phyloP scores from a whole-genome alignment of 1,140 invertebrate genomes.

The Drosophila funebris region DNA sequence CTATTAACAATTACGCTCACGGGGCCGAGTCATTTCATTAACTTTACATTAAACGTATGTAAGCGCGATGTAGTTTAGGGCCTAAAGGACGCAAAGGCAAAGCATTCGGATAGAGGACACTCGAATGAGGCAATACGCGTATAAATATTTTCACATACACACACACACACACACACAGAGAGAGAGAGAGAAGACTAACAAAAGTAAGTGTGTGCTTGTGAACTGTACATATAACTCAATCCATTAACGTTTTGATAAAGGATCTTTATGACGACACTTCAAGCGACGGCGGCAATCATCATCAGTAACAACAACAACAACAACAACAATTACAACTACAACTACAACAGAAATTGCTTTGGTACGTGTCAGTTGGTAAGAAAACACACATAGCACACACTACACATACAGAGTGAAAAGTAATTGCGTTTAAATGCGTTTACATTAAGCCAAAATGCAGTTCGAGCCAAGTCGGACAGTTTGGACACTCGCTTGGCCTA shows the following conservation, averaged over 20 bases:
- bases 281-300: conserved; percentile 74
- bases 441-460: conserved; percentile 67
- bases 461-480: conserved; percentile 19
- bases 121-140: conserved; percentile 35
- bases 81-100: conserved; percentile 16
- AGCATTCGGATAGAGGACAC: conserved; percentile 52
- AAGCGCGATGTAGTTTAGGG: conserved; percentile 24
- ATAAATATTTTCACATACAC: no score
- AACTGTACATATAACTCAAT: conserved; percentile 67
- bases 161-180: conserved; percentile 47
- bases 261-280: conserved; percentile 83
- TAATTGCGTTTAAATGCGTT: conserved; percentile 81
- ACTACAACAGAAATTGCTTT: conserved; percentile 68
- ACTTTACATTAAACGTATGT: conserved; percentile 65
- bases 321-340: conserved; percentile 43
- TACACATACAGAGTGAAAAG: conserved; percentile 60
- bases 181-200: background rate
- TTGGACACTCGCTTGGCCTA: conserved; percentile 41
- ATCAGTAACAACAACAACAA: conserved; percentile 65
- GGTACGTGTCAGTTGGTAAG: conserved; percentile 69
- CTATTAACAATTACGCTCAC: conserved; percentile 55
- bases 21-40: conserved; percentile 62
- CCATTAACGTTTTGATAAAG: conserved; percentile 83
- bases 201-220: conserved; percentile 6
- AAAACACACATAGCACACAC: conserved; percentile 52